Conservation (phyloP, 2,888 invertebrate species). For the Protula sp. region DNA sequence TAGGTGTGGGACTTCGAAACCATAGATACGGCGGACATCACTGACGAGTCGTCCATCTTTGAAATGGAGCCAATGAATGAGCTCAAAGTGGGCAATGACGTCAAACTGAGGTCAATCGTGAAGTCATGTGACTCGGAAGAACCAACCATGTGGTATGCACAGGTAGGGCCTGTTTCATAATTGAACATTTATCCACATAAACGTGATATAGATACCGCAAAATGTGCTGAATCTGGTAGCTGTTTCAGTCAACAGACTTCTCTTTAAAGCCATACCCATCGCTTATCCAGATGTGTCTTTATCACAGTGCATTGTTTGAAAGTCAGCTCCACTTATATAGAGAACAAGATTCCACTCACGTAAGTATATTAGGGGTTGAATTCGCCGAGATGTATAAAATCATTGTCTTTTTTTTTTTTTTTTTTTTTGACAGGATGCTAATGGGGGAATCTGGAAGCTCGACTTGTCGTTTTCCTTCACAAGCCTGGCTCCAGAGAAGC, state of each 20-base stretch:
- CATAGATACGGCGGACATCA: constrained; percentile 79
- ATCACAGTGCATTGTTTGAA: no score
- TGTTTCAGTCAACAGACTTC: no score
- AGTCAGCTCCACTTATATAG: no score
- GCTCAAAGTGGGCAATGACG: constrained; percentile 61
- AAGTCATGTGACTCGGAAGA: constrained; percentile 55
- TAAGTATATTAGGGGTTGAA: neutral
- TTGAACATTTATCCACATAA: no score
- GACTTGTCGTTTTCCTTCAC: constrained; percentile 62
- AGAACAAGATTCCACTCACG: no score
- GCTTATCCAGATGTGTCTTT: no score
- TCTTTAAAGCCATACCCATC: no score
- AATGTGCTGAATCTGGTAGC: no score
- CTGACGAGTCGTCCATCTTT: constrained; percentile 72
- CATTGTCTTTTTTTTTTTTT: neutral
- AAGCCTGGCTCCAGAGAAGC: constrained; percentile 55
- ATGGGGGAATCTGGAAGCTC: constrained; percentile 74
- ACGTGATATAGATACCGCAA: no score
- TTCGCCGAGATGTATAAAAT: neutral
- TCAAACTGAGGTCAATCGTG: constrained; percentile 59
- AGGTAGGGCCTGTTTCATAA: constrained; percentile 58
- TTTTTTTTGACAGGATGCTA: constrained; percentile 65
- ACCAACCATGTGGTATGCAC: constrained; percentile 63
- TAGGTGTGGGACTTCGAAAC: constrained; percentile 84
- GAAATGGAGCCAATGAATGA: constrained; percentile 84